Percentiles rank a stretch among this genome's conserved stretches.
These are phyloP conservation scores for Oppia nitens DNA, from an alignment of 1,140 invertebrate genomes.

Conservation along the genomic window DNA sequence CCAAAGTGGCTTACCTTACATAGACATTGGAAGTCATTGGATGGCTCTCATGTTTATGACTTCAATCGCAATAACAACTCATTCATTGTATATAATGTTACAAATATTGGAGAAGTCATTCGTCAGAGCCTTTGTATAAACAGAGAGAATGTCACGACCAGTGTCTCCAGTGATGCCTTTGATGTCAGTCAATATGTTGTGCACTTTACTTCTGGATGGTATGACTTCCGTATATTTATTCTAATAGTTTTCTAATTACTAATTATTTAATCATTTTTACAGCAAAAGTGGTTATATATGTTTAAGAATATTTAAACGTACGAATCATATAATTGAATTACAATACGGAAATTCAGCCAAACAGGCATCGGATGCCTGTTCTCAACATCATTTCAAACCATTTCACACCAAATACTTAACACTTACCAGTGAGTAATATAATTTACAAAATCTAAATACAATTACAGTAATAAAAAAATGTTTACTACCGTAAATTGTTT, in stretches of 20 bases:
- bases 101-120: slow-evolving; percentile 12
- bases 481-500: too few species aligned
- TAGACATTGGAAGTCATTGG: slow-evolving; percentile 22
- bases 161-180: slow-evolving; percentile 1
- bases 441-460: too few species aligned
- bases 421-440: slow-evolving; percentile 24
- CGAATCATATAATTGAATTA: slow-evolving; percentile 23
- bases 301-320: slow-evolving; percentile 20
- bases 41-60: slow-evolving; percentile 18
- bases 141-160: slow-evolving; percentile 6
- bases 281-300: slow-evolving; percentile 23
- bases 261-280: neutral
- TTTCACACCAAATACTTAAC: slow-evolving; percentile 19
- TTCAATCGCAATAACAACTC: slow-evolving; percentile 19
- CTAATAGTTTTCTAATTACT: neutral
- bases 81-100: slow-evolving; percentile 18
- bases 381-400: slow-evolving; percentile 18
- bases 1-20: slow-evolving; percentile 18
- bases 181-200: slow-evolving; percentile 16
- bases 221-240: slow-evolving; percentile 5
- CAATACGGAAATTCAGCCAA: slow-evolving; percentile 20
- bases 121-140: slow-evolving; percentile 17
- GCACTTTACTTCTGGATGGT: slow-evolving; percentile 23
- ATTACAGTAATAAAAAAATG: too few species aligned
- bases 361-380: slow-evolving; percentile 20